Evolutionary conservation across 1,140 invertebrate genomes (phyloP).

Genomic region (Holotrichia oblita): DNA sequence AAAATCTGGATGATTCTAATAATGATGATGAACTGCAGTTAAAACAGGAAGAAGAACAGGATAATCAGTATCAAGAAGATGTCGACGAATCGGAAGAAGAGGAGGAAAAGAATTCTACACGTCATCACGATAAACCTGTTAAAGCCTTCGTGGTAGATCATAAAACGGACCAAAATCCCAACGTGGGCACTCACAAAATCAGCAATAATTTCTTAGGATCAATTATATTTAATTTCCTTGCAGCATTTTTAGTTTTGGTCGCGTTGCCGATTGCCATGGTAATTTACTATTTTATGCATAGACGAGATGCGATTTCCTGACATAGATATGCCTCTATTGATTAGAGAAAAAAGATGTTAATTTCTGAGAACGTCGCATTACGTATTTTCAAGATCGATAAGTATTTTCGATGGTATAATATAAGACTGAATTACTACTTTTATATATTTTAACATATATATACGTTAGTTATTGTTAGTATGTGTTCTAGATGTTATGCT

Average conservation of each 20-base stretch:
- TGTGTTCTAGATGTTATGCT: too few species aligned
- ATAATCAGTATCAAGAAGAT: not conserved
- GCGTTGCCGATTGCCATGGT: slow-evolving; percentile 23
- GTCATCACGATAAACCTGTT: slow-evolving; percentile 5
- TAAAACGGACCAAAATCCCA: not conserved
- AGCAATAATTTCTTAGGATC: slow-evolving; percentile 14
- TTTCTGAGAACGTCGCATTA: not conserved
- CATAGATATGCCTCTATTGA: slow-evolving; percentile 23
- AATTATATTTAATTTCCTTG: slow-evolving; percentile 29
- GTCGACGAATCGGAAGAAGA: not conserved
- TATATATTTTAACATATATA: not conserved
- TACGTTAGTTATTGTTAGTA: too few species aligned
- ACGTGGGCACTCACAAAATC: not conserved
- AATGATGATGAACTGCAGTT: not conserved
- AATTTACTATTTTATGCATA: slow-evolving; percentile 15
- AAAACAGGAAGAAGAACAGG: not conserved
- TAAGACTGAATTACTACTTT: not conserved
- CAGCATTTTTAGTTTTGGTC: not conserved
- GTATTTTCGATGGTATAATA: slow-evolving; percentile 9
- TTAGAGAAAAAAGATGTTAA: not conserved
- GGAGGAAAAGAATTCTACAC: not conserved
- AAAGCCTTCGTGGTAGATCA: slow-evolving; percentile 10
- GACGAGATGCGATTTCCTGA: slow-evolving; percentile 17
- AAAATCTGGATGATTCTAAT: not conserved
- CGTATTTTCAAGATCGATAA: not conserved